These are phyloP conservation scores for Oncorhynchus kisutch DNA, from an alignment of 2,113 vertebrate species.

Conservation along the genomic window DNA sequence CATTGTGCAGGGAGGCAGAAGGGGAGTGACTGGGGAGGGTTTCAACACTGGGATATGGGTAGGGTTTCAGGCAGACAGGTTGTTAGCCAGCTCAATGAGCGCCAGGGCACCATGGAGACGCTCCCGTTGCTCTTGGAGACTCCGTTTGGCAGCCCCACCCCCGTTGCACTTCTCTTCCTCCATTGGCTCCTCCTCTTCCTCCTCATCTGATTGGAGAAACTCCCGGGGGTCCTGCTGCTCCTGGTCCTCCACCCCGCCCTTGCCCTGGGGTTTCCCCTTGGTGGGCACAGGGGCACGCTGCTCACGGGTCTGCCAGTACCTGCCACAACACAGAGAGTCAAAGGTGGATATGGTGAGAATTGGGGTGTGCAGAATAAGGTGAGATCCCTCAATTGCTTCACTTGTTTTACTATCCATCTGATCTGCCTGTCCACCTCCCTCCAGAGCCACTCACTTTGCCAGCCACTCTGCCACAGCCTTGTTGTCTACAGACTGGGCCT, in stretches of 20 bases:
- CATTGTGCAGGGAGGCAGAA: constrained; percentile 51
- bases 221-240: constrained; percentile 97
- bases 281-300: constrained; percentile 80
- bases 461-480: constrained; percentile 97
- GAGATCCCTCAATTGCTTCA: background rate
- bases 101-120: constrained; percentile 93
- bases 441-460: constrained; percentile 81
- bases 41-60: constrained; percentile 54
- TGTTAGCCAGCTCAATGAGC: constrained; percentile 97
- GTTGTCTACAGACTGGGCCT: constrained; percentile 86
- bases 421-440: rapidly evolving
- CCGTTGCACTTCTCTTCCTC: constrained; percentile 71
- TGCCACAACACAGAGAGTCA: constrained; percentile 32
- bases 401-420: background rate
- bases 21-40: constrained; percentile 22
- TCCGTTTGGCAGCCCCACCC: constrained; percentile 76
- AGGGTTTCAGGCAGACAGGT: constrained; percentile 80
- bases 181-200: constrained; percentile 73
- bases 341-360: background rate
- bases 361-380: background rate
- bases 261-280: constrained; percentile 81
- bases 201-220: constrained; percentile 88
- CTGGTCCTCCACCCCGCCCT: constrained; percentile 81
- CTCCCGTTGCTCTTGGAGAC: constrained; percentile 93
- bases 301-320: constrained; percentile 93